A percentile compares a stretch with the other conserved stretches of the same genome.
Conservation (phyloP, 2,113 vertebrate species). For the Chlorodrepanis virens region DNA sequence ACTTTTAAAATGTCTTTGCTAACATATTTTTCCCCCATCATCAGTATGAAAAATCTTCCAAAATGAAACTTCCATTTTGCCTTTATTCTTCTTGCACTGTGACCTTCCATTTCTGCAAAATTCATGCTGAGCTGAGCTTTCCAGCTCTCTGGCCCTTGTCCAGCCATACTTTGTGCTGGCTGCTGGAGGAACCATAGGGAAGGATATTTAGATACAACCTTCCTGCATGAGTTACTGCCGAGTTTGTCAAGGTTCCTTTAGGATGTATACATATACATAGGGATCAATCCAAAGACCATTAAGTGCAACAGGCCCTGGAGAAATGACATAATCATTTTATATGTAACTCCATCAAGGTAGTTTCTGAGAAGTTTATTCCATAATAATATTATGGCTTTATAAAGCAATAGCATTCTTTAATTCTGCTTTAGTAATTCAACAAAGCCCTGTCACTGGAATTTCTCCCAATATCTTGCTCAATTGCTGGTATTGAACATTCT, state of each 20-base stretch:
- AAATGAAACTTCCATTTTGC: not conserved
- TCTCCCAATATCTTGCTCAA: not conserved
- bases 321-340: not conserved
- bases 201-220: not conserved
- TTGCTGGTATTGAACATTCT: not conserved
- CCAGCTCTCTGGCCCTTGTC: not conserved
- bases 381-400: not conserved
- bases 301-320: not conserved
- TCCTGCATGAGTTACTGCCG: not conserved
- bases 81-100: not conserved
- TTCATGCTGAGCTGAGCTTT: not conserved
- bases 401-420: not conserved
- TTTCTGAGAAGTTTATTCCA: not conserved
- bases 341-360: not conserved
- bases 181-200: not conserved
- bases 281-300: not conserved
- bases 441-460: not conserved
- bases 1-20: not conserved
- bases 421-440: not conserved
- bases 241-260: not conserved
- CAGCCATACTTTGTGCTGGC: not conserved
- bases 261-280: not conserved
- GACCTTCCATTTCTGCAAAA: not conserved
- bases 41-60: not conserved
- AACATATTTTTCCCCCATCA: no score